These are phyloP conservation scores for Marmota flaviventris DNA, from an alignment of 2,113 vertebrate genomes.

Conservation along the genomic window DNA sequence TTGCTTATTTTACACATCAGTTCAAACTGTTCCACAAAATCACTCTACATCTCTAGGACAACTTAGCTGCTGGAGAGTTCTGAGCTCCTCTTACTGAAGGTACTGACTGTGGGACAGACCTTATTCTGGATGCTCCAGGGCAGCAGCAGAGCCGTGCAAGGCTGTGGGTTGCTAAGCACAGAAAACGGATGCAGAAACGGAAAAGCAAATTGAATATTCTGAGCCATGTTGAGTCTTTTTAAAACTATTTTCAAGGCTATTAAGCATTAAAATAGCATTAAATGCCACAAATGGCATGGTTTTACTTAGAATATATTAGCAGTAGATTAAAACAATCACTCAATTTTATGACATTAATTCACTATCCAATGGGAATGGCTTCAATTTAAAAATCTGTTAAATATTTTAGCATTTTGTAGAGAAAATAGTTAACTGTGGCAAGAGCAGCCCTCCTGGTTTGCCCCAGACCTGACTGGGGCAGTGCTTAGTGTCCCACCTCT, in stretches of 20 bases:
- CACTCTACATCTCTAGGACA: background rate
- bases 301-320: background rate
- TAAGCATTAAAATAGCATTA: background rate
- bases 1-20: background rate
- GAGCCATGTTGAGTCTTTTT: background rate
- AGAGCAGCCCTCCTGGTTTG: background rate
- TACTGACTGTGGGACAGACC: rapidly evolving
- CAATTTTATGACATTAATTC: background rate
- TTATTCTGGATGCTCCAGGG: too few relatives aligned
- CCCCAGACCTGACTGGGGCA: background rate
- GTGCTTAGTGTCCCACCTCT: too few relatives aligned
- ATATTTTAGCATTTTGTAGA: background rate
- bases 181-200: background rate
- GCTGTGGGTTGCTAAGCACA: background rate
- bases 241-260: background rate
- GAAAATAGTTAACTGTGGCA: background rate
- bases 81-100: background rate
- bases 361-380: background rate
- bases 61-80: background rate
- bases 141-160: too few relatives aligned
- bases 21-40: background rate
- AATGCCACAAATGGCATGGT: background rate
- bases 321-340: background rate
- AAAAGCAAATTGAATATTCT: background rate
- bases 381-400: background rate